Base-by-base conservation (phyloP, 2,113 vertebrate genomes). In the Chloebia gouldiae region DNA sequence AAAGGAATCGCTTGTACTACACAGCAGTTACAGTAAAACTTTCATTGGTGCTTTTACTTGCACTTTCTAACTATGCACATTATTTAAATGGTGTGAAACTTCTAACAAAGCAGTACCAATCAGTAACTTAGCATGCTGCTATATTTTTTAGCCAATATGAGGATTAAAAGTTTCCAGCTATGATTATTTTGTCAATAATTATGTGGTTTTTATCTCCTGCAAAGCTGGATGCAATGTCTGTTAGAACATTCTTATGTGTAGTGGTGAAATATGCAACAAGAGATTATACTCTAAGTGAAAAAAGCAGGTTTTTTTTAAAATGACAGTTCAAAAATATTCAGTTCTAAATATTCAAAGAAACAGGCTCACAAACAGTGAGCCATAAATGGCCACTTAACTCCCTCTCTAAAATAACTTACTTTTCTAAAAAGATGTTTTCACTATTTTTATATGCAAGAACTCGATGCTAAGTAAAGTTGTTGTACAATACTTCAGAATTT, bases 321-420 rank as follows among this genome's bases (percentile, higher is more conserved):
- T 68, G 54, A 76, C 31, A 44, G 21, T 44, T 94, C 31, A 83
- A 86, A 96, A 92, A 86, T 88, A 90, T 1, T 76, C 68, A 51
- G 31, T 88, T 94, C 30, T 84, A 86, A 90, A 70, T 93, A 92
- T 59, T 92, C 86, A 92, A 71, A 95, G 82, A 93, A 94, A 70
- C 19, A 90, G 64, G 35, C 68, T 86, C 27, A 81, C 27, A 57
- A 87, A 84, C 9, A 94, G 39, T 70, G 51, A 94, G 44, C 68
- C 71, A 83, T 66, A 88, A 92, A 63, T 59, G 68, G 76, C 56
- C 47, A 59, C 56, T 69, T 69, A 91, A 65, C 57, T 86, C 37
- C 18, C 30, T 81, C 72, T 91, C 54, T 70, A 53, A 90, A 94
- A 88, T 77, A 90, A 70, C 51, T 61, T 49, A 31, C 33, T 92